Conservation (phyloP, 2,888 invertebrate genomes). For the Campoletis raptor region DNA sequence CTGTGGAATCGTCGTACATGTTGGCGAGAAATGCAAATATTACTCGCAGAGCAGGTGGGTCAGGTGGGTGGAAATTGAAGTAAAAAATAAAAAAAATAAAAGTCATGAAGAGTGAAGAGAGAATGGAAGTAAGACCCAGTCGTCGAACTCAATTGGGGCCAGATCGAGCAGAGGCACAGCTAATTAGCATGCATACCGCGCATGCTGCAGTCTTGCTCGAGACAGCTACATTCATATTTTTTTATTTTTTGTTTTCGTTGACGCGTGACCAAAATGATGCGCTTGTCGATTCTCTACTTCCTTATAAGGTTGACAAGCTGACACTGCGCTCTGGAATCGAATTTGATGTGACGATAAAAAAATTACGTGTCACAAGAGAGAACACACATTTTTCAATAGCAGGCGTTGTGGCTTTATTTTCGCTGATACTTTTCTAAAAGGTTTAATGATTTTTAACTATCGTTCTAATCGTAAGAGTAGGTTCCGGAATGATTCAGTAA, state of each 20-base stretch:
- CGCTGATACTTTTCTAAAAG: neutral
- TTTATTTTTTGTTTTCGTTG: slow-evolving; percentile 22
- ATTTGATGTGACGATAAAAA: slow-evolving; percentile 6
- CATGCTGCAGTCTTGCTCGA: slow-evolving; percentile 26
- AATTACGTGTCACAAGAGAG: neutral
- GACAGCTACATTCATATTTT: slow-evolving; percentile 31
- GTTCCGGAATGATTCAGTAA: too few species aligned
- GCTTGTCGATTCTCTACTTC: slow-evolving; percentile 31
- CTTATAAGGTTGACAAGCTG: slow-evolving; percentile 50
- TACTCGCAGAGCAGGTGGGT: neutral
- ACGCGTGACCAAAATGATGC: slow-evolving; percentile 41
- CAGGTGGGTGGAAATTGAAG: slow-evolving; percentile 22
- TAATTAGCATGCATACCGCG: slow-evolving; percentile 60
- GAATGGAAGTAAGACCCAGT: slow-evolving; percentile 40
- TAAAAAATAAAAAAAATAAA: slow-evolving; percentile 20
- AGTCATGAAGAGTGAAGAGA: slow-evolving; percentile 1
- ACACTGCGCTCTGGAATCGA: slow-evolving; percentile 39
- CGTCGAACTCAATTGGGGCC: slow-evolving; percentile 53
- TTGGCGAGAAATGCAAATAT: neutral
- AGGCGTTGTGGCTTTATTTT: neutral
- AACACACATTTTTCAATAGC: neutral
- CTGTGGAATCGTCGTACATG: neutral
- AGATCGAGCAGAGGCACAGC: slow-evolving; percentile 29
- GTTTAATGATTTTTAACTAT: neutral
- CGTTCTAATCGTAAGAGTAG: neutral